Percentiles rank a stretch among this genome's conserved stretches.
These are phyloP conservation scores for Motacilla tschutschensis DNA, from an alignment of 2,113 vertebrate genomes.

Conservation along the genomic window DNA sequence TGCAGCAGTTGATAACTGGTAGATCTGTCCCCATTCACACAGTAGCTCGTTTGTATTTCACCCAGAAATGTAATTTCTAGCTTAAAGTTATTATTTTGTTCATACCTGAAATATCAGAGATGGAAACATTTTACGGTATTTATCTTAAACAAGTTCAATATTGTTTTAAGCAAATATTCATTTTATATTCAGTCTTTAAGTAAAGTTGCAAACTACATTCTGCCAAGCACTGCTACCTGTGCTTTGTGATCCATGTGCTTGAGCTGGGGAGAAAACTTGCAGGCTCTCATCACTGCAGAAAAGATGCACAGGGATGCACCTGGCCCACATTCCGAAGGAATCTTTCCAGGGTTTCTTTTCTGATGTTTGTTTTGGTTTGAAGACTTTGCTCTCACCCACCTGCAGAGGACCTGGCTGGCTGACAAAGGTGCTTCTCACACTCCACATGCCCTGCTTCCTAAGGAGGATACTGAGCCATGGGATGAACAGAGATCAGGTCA, in stretches of 20 bases:
- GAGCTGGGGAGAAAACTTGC: neutral
- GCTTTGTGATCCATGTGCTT: neutral
- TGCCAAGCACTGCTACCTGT: neutral
- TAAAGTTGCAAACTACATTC: neutral
- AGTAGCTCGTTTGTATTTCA: neutral
- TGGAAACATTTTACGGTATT: neutral
- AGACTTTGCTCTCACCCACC: neutral
- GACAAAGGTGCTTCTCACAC: neutral
- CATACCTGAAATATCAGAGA: neutral
- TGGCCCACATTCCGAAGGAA: accelerated
- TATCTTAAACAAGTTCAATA: neutral
- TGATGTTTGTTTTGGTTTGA: neutral
- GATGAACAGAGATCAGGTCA: neutral
- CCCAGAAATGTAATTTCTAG: neutral
- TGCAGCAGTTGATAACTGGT: neutral
- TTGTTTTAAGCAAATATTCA: neutral
- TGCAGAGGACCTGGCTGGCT: neutral
- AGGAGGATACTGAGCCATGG: accelerated
- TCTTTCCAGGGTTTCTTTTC: neutral
- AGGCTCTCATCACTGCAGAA: neutral
- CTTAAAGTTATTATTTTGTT: neutral
- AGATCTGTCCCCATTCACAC: neutral
- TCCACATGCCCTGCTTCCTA: neutral
- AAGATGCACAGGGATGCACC: neutral
- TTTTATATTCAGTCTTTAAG: neutral